Base-by-base conservation (phyloP, 2,113 vertebrate species). In the Cromileptes altivelis region DNA sequence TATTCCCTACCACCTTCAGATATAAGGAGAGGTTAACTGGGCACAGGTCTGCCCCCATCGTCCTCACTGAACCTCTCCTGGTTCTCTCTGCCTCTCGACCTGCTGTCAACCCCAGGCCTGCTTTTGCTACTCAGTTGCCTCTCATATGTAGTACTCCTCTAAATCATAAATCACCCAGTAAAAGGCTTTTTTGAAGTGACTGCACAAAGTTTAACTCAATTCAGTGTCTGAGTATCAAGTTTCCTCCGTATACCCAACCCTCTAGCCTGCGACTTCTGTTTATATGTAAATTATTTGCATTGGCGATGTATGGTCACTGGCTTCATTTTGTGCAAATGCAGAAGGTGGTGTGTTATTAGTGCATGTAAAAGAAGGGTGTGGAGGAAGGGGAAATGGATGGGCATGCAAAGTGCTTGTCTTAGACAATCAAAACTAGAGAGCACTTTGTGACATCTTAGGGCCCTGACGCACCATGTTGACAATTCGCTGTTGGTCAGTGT, bases 21-120 rank as follows among this genome's bases (percentile, higher is more conserved):
- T 63, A 33, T 63, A 57, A 82, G 40, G 68, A 75, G 21, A 81
- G 80, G 68, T 82, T 82, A 75, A 88, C 42, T 56, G 55, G 17
- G 30, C 60, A 33, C 55, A 72, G 78, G 56, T 72, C 52, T 62
- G 19, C 27, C 37, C 42, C 37, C 10, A 30, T 23, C 68, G 69
- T 78, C 53, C 21, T 65, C 55, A 50, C 0, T 55, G 55, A 67
- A 37, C 42, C 49, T 78, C 70, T 70, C 67, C 60, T 64, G 69
- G 47, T 63, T 71, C 42, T 30, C 25, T 74, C 64, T 37, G 56
- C 49, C 33, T 73, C 65, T 73, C 65, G 70, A 81, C 74, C 70
- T 70, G 42, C 81, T 76, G 73, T 81, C 67, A 75, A 45, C n/a
- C 2, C 14, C 21, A 60, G 57, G 14, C 7, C 33, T 40, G 23